A percentile compares a stretch with the other conserved stretches of the same genome.
Conservation (phyloP, 2,113 vertebrate genomes). For the Pagrus major region DNA sequence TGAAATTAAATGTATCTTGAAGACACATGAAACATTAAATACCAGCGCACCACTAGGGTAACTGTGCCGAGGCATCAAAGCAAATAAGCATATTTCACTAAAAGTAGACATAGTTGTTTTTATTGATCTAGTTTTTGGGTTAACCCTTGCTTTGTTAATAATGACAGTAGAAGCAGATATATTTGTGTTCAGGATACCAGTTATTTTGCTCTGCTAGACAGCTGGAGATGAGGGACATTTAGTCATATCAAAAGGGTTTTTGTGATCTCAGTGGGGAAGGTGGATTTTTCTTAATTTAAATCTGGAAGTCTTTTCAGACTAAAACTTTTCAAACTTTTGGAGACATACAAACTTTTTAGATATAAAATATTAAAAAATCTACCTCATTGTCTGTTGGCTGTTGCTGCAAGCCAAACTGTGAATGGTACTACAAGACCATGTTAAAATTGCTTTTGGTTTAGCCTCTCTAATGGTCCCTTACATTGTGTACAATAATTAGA, state of each 20-base stretch:
- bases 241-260: background rate
- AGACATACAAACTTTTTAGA: too few species aligned
- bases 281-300: background rate
- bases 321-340: constrained; percentile 22
- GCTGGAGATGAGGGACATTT: background rate
- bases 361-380: background rate
- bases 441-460: constrained; percentile 52
- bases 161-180: background rate
- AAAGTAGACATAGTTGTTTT: too few species aligned
- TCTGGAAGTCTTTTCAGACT: background rate
- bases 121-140: background rate
- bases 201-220: background rate
- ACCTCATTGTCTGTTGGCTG: constrained; percentile 17
- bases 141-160: too few species aligned
- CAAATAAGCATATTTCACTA: too few species aligned
- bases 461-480: constrained; percentile 53
- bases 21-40: too few species aligned
- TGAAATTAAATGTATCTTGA: too few species aligned
- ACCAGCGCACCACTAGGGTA: too few species aligned
- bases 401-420: constrained; percentile 37
- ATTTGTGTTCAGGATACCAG: background rate
- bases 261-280: background rate
- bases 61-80: too few species aligned
- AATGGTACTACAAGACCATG: constrained; percentile 42
- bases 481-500: constrained; percentile 69